Base-by-base conservation (phyloP, 2,888 invertebrate genomes). In the Archaeoteleia sp. region DNA sequence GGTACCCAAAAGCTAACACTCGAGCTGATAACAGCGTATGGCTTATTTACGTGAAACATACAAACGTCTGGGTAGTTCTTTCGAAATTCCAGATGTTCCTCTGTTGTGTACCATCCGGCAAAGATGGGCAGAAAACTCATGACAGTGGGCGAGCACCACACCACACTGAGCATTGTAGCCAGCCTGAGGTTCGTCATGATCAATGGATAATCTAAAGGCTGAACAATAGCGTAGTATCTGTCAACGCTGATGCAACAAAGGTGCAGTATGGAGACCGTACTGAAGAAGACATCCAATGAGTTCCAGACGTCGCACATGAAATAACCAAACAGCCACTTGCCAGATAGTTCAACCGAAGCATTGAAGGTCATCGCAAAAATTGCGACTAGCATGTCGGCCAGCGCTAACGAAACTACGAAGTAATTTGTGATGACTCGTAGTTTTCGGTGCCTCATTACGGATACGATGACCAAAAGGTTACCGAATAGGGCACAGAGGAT, bases 251-350 rank as follows among this genome's bases (percentile, higher is more conserved):
- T 97, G 85, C 97, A 97, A 84, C 97, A 96, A 51, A 98, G 86
- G 86, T 98, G 97, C 12, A 97, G 88, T 57, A 97, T 96, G 8
- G 96, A 96, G 0, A 96, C 96, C 0, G 93, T 96, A 74, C 93
- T 95, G 84, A 97, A 97, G 81, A 96, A 95, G 0, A 98, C 97
- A 85, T 98, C 97, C 74, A 97, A 88, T 1, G 96, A 95, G 86
- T 97, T 97, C 94, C 96, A 98, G 9, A 97, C 94, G 85, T 97
- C 96, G 86, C 97, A 97, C 93, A 96, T 94, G 80, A 94, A 93
- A 77, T 92, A 92, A 0, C 95, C 95, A 78, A 97, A 96, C 67
- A 95, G 85, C 97, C 97, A 97, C 71, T 88, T 89, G 10, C 93
- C 93, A 0, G 93, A 93, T 10, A 96, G 88, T 84, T 95, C 94